Percentiles rank a stretch among this genome's conserved stretches.
Evolutionary conservation across 2,113 vertebrate species (phyloP).

Genomic region (Cacatua alba): DNA sequence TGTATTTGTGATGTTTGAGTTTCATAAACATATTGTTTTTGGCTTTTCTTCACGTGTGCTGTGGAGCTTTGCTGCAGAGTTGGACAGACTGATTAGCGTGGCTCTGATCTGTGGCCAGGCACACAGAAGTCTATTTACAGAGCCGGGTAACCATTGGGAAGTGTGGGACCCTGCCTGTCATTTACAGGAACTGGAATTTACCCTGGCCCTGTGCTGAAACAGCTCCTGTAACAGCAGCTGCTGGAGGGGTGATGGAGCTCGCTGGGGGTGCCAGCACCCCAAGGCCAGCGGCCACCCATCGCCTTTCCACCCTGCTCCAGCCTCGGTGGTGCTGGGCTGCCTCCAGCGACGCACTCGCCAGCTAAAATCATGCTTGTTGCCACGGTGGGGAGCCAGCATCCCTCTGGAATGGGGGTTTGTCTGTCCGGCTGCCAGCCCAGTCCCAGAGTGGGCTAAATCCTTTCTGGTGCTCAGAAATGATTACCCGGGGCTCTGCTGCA

Average conservation of each 20-base stretch:
- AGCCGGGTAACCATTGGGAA: background rate
- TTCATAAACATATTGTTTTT: background rate
- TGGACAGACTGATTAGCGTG: accelerated
- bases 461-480: background rate
- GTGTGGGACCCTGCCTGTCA: background rate
- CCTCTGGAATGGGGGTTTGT: background rate
- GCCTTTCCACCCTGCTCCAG: background rate
- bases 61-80: background rate
- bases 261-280: background rate
- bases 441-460: background rate
- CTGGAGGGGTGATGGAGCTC: background rate
- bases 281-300: background rate
- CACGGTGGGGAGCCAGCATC: constrained; percentile 53
- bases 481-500: background rate
- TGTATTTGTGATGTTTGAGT: background rate
- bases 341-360: background rate
- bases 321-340: accelerated
- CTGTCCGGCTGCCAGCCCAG: background rate
- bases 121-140: constrained; percentile 9
- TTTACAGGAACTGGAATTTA: background rate
- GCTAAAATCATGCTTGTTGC: background rate
- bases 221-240: background rate
- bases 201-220: background rate
- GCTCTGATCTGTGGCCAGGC: constrained; percentile 19
- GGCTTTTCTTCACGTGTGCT: background rate